These are phyloP conservation scores for Polymixis lichenea DNA, from an alignment of 2,888 invertebrate species.

Conservation along the genomic window DNA sequence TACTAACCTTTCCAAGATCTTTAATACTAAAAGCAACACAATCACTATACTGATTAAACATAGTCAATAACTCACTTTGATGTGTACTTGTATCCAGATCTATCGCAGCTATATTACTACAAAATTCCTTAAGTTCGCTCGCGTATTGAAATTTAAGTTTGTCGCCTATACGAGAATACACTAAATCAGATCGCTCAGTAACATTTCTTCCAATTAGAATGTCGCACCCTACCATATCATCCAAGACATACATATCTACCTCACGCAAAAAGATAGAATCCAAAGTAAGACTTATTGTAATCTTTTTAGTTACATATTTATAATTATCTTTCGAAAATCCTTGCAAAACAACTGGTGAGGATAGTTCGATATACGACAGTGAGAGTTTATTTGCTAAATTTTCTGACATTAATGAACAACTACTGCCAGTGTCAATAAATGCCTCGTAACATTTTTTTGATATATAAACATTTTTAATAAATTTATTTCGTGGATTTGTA, in stretches of 20 bases:
- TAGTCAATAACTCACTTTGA: background rate
- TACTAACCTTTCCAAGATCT: background rate
- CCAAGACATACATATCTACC: background rate
- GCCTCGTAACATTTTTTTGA: too few relatives aligned
- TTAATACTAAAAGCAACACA: background rate
- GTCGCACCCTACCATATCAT: background rate
- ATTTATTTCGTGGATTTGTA: too few relatives aligned
- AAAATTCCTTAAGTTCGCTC: background rate
- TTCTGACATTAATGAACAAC: too few relatives aligned
- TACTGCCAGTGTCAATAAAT: too few relatives aligned
- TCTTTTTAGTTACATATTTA: constrained; percentile 1
- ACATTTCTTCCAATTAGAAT: constrained; percentile 1
- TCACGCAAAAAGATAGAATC: background rate
- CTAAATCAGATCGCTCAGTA: background rate
- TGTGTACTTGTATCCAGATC: background rate
- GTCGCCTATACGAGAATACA: background rate
- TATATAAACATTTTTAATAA: too few relatives aligned
- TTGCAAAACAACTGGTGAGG: background rate
- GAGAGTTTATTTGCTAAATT: too few relatives aligned
- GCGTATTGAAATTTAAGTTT: background rate
- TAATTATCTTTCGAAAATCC: background rate
- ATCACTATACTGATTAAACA: background rate
- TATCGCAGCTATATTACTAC: background rate
- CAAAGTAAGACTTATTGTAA: background rate
- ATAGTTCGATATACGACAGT: too few relatives aligned